Evolutionary conservation across 2,888 invertebrate genomes (phyloP), one percentile per base, ranked within the genome.

Genomic region (Agrenia bidenticulata): DNA sequence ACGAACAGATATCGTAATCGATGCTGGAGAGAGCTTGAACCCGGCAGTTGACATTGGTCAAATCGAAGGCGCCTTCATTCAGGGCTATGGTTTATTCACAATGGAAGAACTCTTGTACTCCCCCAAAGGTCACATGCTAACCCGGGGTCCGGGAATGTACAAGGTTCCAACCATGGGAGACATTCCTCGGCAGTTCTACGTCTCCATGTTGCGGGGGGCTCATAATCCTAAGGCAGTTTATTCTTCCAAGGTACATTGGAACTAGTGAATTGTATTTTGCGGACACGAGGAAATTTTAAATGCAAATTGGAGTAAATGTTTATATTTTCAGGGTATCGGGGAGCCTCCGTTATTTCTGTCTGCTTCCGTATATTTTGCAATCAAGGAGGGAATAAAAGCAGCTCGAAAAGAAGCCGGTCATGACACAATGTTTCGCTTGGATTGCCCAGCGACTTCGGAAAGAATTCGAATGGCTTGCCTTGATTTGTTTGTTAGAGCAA

Each of bases 41-140:
- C 97, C 97, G 1, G 95, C 96, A 1, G 92, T 97, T 72, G 97
- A 97, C 77, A 90, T 97, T 76, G 97, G 97, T 0, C 97, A 97
- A 83, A 89, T 97, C 17, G 97, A 97, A 82, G 97, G 97, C 1
- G 97, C 85, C 0, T 97, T 95, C 77, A 84, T 93, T 78, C 96
- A 96, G 84, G 97, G 97, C 0, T 93, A 94, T 77, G 97, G 97
- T 1, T 80, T 97, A 61, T 94, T 91, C 77, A 90, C 91, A 0
- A 82, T 96, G 78, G 97, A 97, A 81, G 94, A 96, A 79, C 82
- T 94, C 74, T 86, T 92, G 64, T 90, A 90, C 78, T 91, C 94
- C 0, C 90, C 94, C 0, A 86, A 85, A 37, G 96, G 96, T 5
- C 85, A 85, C 4, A 79, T 93, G 49, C 88, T 85, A 76, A 94